Evolutionary conservation across 2,797 vertebrate species (phyloP).

Genomic region (Acridotheres tristis): DNA sequence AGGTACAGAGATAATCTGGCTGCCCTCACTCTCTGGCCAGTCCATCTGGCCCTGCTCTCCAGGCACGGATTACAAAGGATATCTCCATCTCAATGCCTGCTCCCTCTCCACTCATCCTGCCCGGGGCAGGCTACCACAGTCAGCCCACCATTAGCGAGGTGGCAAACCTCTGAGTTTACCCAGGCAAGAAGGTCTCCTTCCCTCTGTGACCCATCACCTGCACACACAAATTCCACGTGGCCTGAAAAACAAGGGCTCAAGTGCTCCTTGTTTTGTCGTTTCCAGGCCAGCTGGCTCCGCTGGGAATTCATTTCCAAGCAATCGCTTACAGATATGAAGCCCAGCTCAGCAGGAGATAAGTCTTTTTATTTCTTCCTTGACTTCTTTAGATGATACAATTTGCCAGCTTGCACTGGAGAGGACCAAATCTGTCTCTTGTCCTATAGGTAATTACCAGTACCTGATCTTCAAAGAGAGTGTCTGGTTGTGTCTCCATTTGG

Average conservation of each 20-base stretch:
- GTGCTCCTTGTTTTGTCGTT: accelerated
- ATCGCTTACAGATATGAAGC: slow-evolving; percentile 48
- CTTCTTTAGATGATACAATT: slow-evolving; percentile 62
- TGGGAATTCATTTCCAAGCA: slow-evolving; percentile 15
- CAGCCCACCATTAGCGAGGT: background rate
- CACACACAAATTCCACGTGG: background rate
- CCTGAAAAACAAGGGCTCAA: background rate
- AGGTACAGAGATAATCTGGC: background rate
- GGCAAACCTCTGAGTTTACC: background rate
- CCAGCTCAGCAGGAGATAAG: slow-evolving; percentile 51
- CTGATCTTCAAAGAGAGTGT: slow-evolving; percentile 83
- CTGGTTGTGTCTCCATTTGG: slow-evolving; percentile 82
- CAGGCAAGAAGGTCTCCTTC: background rate
- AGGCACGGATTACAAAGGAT: background rate
- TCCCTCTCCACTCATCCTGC: background rate
- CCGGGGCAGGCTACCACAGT: accelerated
- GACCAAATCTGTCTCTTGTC: slow-evolving; percentile 57
- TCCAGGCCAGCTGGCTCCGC: background rate
- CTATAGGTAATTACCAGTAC: slow-evolving; percentile 72
- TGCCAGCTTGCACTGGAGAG: slow-evolving; percentile 28
- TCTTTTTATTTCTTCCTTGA: slow-evolving; percentile 62
- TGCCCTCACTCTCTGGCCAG: background rate
- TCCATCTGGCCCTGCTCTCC: background rate
- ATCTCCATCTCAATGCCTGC: background rate
- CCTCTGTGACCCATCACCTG: background rate